These are phyloP conservation scores for western clawed frog (Xenopus tropicalis) DNA, from an alignment of 2,113 vertebrate genomes.

Conservation along the genomic window UCB_Xtro_10.0 CM004449.2:110076001-110076500, in stretches of 20 bases:
- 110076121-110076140: too few relatives aligned
- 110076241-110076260: conserved; percentile 16
- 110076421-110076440: background rate
- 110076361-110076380: background rate
- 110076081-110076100: too few relatives aligned
- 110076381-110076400: too few relatives aligned
- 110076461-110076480: background rate
- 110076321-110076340: conserved; percentile 12
- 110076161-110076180: too few relatives aligned
- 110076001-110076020: too few relatives aligned
- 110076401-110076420: conserved; percentile 1
- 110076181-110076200: too few relatives aligned
- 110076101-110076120: too few relatives aligned
- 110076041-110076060: too few relatives aligned
- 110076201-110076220: conserved; percentile 6
- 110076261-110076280: background rate
- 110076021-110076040: too few relatives aligned
- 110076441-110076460: background rate
- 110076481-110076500: background rate
- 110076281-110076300: conserved; percentile 20
- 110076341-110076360: conserved; percentile 18
- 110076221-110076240: conserved; percentile 16
- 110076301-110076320: conserved; percentile 21
- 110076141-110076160: too few relatives aligned
- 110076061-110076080: too few relatives aligned